phyloP scores from a whole-genome alignment of 2,113 vertebrate species.

The Pygoscelis adeliae region DNA sequence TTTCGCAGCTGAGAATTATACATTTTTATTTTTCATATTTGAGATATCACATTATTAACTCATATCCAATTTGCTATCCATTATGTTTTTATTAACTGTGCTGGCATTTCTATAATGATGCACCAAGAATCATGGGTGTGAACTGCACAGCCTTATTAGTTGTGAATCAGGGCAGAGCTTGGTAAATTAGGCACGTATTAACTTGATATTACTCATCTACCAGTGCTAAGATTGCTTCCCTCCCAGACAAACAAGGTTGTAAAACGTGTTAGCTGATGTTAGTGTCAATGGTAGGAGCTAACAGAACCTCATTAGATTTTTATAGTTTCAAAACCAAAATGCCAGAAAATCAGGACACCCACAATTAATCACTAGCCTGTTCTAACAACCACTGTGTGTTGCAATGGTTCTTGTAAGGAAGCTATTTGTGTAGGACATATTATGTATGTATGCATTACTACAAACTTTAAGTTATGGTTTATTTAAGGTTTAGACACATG shows the following conservation, averaged over 20 bases:
- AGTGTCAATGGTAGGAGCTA: neutral
- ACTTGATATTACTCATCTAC: slow-evolving; percentile 11
- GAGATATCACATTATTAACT: neutral
- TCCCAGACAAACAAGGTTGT: slow-evolving; percentile 10
- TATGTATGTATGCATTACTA: neutral
- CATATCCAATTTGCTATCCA: neutral
- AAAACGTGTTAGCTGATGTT: neutral
- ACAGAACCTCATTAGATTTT: slow-evolving; percentile 1
- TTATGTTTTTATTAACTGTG: slow-evolving; percentile 6
- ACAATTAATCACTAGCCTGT: neutral
- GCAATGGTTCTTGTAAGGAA: neutral
- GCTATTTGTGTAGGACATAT: neutral
- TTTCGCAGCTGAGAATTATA: neutral
- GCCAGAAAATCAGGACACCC: slow-evolving; percentile 1
- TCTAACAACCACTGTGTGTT: neutral
- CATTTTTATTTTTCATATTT: neutral
- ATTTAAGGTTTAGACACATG: neutral
- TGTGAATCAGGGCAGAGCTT: slow-evolving; percentile 20
- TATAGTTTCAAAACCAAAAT: slow-evolving; percentile 33
- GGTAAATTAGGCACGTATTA: neutral
- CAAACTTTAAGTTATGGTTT: neutral
- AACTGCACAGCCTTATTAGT: neutral
- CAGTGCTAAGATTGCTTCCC: neutral
- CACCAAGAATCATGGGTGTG: neutral
- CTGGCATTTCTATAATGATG: neutral